Evolutionary conservation across 2,888 invertebrate species (phyloP).

Genomic region (Entomobrya multifasciata): DNA sequence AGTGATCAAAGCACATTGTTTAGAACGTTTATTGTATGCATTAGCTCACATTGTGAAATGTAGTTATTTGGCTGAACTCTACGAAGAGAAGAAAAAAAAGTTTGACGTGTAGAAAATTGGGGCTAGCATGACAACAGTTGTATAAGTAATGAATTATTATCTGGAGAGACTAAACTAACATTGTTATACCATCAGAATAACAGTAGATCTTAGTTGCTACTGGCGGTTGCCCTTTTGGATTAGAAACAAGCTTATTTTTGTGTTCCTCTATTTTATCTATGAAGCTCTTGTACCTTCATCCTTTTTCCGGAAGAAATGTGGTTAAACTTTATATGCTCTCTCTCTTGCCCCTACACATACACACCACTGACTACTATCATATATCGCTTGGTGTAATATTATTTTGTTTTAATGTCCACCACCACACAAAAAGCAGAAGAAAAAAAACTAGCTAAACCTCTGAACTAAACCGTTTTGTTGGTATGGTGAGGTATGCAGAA

Average conservation of each 20-base stretch:
- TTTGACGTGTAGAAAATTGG: constrained; percentile 44
- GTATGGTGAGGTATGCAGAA: not conserved
- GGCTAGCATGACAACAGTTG: constrained; percentile 13
- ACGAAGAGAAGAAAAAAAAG: not conserved
- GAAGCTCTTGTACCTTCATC: constrained; percentile 1
- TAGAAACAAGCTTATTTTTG: not conserved
- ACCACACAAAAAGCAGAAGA: too few relatives aligned
- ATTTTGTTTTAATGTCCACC: not conserved
- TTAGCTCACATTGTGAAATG: too few relatives aligned
- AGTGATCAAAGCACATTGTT: too few relatives aligned
- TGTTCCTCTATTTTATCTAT: not conserved
- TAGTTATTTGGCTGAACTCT: too few relatives aligned
- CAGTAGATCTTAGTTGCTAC: not conserved
- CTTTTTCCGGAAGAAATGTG: constrained; percentile 6
- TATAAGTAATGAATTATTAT: constrained; percentile 42
- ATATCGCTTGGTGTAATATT: not conserved
- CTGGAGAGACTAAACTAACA: constrained; percentile 10
- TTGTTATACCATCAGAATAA: constrained; percentile 22
- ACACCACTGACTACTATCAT: too few relatives aligned
- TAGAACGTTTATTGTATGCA: too few relatives aligned
- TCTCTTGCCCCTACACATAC: too few relatives aligned
- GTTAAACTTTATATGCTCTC: too few relatives aligned
- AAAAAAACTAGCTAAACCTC: too few relatives aligned
- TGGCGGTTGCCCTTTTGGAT: constrained; percentile 16
- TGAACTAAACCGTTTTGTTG: not conserved